Percentiles rank a stretch among this genome's conserved stretches.
These are phyloP conservation scores for Hephaestus fuliginosus DNA, from an alignment of 2,797 vertebrate species.

Conservation along the genomic window DNA sequence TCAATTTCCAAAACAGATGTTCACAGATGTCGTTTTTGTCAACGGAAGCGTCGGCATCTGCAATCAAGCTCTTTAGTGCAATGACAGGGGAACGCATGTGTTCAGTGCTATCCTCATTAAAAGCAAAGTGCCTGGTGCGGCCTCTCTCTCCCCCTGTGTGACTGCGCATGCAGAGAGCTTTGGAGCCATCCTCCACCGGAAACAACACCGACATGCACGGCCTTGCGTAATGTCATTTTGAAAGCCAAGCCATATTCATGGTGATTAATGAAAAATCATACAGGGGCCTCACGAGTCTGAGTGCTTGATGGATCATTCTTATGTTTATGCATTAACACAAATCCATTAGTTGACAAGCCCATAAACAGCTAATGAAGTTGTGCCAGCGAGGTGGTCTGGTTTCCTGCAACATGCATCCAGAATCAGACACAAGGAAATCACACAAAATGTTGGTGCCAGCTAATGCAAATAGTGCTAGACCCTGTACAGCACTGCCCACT, in stretches of 20 bases:
- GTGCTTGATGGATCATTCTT: constrained; percentile 59
- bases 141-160: constrained; percentile 46
- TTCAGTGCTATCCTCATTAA: constrained; percentile 70
- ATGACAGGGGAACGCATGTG: constrained; percentile 69
- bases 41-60: constrained; percentile 71
- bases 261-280: constrained; percentile 66
- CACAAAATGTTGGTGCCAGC: constrained; percentile 3
- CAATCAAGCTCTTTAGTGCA: constrained; percentile 76
- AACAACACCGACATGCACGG: constrained; percentile 20
- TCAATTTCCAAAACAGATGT: constrained; percentile 84
- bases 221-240: constrained; percentile 43
- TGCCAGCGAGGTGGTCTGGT: constrained; percentile 6
- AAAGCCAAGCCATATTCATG: constrained; percentile 47
- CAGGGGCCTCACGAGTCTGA: constrained; percentile 41
- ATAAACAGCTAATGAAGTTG: constrained; percentile 55
- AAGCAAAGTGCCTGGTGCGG: constrained; percentile 71
- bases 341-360: constrained; percentile 51
- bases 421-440: background rate
- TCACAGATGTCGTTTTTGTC: constrained; percentile 80
- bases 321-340: constrained; percentile 59
- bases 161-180: constrained; percentile 39
- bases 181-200: constrained; percentile 33
- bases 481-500: background rate
- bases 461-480: background rate
- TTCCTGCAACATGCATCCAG: background rate